Conservation (phyloP, 2,888 invertebrate genomes). For the Apamea crenata region DNA sequence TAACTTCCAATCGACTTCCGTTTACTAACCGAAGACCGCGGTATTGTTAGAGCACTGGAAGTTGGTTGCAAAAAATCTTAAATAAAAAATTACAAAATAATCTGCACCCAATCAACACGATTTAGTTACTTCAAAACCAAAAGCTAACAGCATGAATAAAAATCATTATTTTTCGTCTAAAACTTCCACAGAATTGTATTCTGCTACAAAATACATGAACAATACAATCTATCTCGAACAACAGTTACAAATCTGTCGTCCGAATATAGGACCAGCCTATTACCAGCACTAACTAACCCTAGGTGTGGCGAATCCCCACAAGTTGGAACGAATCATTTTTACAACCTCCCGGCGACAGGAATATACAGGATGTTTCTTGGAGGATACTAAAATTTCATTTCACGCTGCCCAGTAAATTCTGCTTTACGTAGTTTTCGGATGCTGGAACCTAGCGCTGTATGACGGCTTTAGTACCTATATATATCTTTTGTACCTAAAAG, state of each 20-base stretch:
- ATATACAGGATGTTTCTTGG: conserved; percentile 59
- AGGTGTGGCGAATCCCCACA: conserved; percentile 68
- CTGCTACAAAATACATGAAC: background rate
- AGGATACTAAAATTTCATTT: conserved; percentile 68
- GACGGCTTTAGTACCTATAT: conserved; percentile 50
- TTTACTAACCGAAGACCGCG: no score
- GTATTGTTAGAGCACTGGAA: no score
- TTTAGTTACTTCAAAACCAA: background rate
- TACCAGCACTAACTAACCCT: conserved; percentile 43
- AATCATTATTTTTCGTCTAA: no score
- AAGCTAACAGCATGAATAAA: background rate
- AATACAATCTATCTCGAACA: conserved; percentile 18
- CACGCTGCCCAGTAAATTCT: conserved; percentile 61
- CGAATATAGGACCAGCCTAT: conserved; percentile 51
- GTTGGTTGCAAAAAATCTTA: no score
- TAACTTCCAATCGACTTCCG: no score
- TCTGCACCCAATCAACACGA: no score
- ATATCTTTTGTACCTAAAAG: conserved; percentile 44
- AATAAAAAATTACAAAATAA: no score
- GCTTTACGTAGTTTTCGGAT: conserved; percentile 49
- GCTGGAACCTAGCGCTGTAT: conserved; percentile 14
- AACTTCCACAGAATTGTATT: background rate
- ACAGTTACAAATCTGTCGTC: conserved; percentile 24
- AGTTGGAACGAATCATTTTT: conserved; percentile 78
- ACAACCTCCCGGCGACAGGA: conserved; percentile 64